A percentile compares a stretch with the other conserved stretches of the same genome.
phyloP scores from a whole-genome alignment of 2,113 vertebrate species.

The Tretioscincus oriximinensis region DNA sequence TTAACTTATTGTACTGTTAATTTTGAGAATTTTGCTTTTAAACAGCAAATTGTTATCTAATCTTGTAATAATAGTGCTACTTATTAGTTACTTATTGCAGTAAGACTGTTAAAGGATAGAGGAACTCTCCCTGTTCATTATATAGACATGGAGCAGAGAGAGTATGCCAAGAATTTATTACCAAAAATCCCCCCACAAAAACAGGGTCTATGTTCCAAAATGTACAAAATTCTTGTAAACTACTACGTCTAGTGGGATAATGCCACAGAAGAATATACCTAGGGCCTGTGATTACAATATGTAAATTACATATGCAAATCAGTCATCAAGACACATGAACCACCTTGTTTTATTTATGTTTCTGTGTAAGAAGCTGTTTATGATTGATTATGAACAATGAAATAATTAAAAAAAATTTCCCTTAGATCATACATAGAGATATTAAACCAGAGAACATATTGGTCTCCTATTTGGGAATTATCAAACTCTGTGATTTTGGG shows the following conservation, averaged over 20 bases:
- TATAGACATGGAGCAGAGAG: neutral
- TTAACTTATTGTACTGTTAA: neutral
- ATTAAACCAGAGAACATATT: slow-evolving; percentile 94
- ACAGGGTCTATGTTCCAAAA: neutral
- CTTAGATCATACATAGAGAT: slow-evolving; percentile 89
- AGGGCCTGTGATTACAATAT: too few species aligned
- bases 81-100: too few species aligned
- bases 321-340: neutral
- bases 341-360: neutral
- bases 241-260: neutral
- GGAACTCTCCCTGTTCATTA: neutral
- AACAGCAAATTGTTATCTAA: neutral
- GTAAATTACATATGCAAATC: too few species aligned
- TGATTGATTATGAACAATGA: neutral
- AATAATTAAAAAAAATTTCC: accelerated
- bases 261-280: neutral
- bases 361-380: neutral
- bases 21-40: neutral
- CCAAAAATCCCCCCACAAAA: neutral
- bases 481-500: slow-evolving; percentile 93
- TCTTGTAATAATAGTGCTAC: neutral
- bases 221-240: too few species aligned
- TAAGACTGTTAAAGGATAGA: neutral
- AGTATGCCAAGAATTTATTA: neutral
- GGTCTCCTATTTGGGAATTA: slow-evolving; percentile 82